Base-by-base conservation (phyloP, 2,113 vertebrate genomes). In the Tonatia bakeri region DNA sequence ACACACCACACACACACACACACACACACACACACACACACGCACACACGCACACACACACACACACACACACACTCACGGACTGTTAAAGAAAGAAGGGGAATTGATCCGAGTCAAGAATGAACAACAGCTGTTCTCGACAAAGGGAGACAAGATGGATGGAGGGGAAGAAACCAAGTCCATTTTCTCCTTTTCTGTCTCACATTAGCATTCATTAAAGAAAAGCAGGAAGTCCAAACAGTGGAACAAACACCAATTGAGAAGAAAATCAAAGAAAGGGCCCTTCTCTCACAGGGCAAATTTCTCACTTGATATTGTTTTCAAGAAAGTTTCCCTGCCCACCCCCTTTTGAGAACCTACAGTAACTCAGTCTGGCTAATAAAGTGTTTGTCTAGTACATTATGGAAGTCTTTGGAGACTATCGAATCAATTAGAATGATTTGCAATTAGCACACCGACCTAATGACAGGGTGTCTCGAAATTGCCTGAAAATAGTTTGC, bases 361-460 rank as follows among this genome's bases (percentile, higher is more conserved):
- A 95, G 96, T 94, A 97, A 95, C 94, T 96, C 87, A 75, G 84
- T 47, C 76, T 96, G 87, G 91, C 93, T 97, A 96, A 97, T 96
- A 92, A 95, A 97, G 95, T 96, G 92, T 97, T 96, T 96, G 90
- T 38, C 61, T 79, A 97, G 95, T 97, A 95, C 88, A 97, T 97
- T 96, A 97, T 88, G 64, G 86, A 88, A 94, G 91, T 95, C 97
- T 95, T 95, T 97, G 24, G 97, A 97, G 94, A 88, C 91, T 83
- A 80, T 86, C 94, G 93, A 97, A 95, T 97, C 97, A 94, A 96
- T 96, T 96, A 96, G 97, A 96, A 83, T 94, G 97, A 97, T 97
- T 97, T 92, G 97, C 97, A 95, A 97, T 97, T 96, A 97, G 96
- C 96, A 95, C 95, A 96, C 94, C 88, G 96, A 94, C 88, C 91